These are phyloP conservation scores for Eupithecia tripunctaria DNA, from an alignment of 2,888 invertebrate species.

Conservation along the genomic window DNA sequence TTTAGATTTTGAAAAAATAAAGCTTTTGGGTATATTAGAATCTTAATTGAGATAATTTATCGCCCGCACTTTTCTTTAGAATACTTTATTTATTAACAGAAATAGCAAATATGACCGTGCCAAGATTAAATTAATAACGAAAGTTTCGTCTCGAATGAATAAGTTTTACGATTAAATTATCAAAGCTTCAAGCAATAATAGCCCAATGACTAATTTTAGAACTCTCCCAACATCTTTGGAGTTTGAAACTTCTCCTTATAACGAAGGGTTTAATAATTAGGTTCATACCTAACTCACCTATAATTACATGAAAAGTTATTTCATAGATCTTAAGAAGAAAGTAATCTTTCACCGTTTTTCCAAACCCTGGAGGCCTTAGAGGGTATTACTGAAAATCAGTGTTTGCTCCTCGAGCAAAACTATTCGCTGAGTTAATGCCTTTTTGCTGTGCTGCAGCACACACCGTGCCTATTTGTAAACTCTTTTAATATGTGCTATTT, in stretches of 20 bases:
- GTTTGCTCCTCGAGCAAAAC: too few species aligned
- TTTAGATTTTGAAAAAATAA: background rate
- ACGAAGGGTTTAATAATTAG: background rate
- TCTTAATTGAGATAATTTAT: background rate
- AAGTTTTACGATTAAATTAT: slow-evolving; percentile 29
- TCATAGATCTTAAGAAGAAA: background rate
- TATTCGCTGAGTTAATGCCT: too few species aligned
- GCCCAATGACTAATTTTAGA: slow-evolving; percentile 21
- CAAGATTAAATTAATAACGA: slow-evolving; percentile 25
- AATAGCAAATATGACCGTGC: slow-evolving; percentile 13
- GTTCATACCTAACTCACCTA: background rate
- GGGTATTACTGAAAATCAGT: too few species aligned
- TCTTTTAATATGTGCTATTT: too few species aligned
- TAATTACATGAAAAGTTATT: background rate
- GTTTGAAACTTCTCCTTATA: slow-evolving; percentile 19
- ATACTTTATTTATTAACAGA: slow-evolving; percentile 3
- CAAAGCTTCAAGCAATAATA: slow-evolving; percentile 29
- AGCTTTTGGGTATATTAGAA: background rate
- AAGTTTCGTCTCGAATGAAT: slow-evolving; percentile 21
- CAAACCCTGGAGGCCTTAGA: too few species aligned
- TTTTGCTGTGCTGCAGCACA: too few species aligned
- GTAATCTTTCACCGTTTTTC: background rate
- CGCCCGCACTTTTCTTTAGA: background rate
- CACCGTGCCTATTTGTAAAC: too few species aligned
- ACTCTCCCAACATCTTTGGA: slow-evolving; percentile 11